Conservation (phyloP, 1,140 invertebrate genomes). For the Pseudomyrmex gracilis region DNA sequence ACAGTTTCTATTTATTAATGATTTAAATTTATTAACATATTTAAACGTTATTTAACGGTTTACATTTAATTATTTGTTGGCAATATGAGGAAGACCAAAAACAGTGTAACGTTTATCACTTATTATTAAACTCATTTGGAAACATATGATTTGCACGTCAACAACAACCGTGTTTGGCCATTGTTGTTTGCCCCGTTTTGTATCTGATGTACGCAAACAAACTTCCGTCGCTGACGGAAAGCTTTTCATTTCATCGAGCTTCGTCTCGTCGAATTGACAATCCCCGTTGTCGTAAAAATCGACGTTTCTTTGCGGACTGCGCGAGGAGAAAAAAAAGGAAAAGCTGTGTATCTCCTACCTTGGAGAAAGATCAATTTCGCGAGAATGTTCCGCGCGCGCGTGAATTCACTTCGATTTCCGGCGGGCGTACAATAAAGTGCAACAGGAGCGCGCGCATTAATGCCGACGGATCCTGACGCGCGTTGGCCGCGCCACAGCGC, state of each 20-base stretch:
- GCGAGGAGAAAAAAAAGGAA: neutral
- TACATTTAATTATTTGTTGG: no score
- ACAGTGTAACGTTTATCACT: no score
- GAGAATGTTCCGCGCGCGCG: conserved; percentile 19
- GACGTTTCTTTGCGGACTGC: neutral
- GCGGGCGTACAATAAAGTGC: conserved; percentile 33
- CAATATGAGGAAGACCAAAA: no score
- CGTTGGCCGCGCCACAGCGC: conserved; percentile 27
- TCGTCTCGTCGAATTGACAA: neutral
- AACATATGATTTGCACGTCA: no score
- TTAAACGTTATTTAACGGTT: no score
- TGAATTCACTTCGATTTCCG: conserved; percentile 41
- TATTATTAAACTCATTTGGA: no score
- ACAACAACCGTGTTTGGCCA: no score
- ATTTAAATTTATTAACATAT: no score
- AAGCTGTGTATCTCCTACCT: neutral
- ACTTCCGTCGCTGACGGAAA: no score
- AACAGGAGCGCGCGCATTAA: conserved; percentile 50
- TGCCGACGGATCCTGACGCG: conserved; percentile 30
- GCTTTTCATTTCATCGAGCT: neutral
- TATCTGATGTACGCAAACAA: no score
- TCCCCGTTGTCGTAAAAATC: neutral
- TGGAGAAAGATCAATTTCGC: neutral
- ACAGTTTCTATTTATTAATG: no score
- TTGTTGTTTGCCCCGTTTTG: no score